A percentile compares a stretch with the other conserved stretches of the same genome.
Evolutionary conservation across 2,797 vertebrate species (phyloP).

Genomic region (Schizopygopsis pylzovi): DNA sequence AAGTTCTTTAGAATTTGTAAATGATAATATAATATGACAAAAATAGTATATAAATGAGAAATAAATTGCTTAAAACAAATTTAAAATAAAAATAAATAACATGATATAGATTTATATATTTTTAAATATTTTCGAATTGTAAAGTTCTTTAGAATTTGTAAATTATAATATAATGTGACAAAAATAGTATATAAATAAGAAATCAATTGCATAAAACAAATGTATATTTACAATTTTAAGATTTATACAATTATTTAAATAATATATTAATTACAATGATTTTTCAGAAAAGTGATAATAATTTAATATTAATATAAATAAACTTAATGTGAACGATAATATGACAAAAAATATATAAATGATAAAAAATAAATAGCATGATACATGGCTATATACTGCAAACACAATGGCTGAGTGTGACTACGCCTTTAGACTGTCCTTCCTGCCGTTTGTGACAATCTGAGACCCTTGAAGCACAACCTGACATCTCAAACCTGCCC

Average conservation of each 20-base stretch:
- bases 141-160: neutral
- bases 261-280: neutral
- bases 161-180: neutral
- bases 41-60: neutral
- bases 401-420: neutral
- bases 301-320: neutral
- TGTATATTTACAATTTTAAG: neutral
- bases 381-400: too few relatives aligned
- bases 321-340: neutral
- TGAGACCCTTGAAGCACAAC: constrained; percentile 33
- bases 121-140: neutral
- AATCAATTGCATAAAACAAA: neutral
- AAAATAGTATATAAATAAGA: neutral
- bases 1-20: neutral
- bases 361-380: neutral
- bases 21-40: neutral
- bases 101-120: neutral
- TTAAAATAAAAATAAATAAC: neutral
- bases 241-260: neutral
- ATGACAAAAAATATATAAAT: neutral
- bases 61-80: too few relatives aligned
- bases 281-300: neutral
- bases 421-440: neutral
- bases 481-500: constrained; percentile 15
- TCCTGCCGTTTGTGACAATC: constrained; percentile 11